phyloP scores from a whole-genome alignment of 1,140 invertebrate species.

The Aphelenchoides fujianensis region DNA sequence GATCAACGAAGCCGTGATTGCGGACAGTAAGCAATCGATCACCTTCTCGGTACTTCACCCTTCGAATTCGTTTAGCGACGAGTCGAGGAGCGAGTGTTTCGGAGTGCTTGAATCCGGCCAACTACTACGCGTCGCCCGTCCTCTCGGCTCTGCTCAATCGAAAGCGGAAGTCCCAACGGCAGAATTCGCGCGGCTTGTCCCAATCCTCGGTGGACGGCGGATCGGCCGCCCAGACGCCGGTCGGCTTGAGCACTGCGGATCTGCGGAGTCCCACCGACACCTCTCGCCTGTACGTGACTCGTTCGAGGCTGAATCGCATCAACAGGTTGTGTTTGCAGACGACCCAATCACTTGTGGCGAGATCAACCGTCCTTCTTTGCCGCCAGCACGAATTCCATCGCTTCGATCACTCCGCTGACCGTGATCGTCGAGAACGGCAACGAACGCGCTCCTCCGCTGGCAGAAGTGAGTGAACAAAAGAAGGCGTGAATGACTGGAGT shows the following conservation, averaged over 20 bases:
- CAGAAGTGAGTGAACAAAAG: not conserved
- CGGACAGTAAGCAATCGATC: no score
- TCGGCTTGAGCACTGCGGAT: not conserved
- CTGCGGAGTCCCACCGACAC: not conserved
- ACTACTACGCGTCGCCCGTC: not conserved
- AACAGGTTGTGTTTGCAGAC: not conserved
- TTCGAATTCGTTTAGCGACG: not conserved
- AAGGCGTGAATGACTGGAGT: not conserved
- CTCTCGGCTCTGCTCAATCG: not conserved
- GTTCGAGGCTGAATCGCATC: not conserved
- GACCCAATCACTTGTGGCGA: not conserved
- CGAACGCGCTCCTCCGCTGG: not conserved
- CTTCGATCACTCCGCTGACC: not conserved
- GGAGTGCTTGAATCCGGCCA: constrained; percentile 2
- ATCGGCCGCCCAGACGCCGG: not conserved
- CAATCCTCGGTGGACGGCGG: not conserved
- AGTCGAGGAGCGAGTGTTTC: not conserved
- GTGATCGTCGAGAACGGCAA: not conserved
- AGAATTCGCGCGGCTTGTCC: not conserved
- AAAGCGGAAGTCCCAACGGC: not conserved
- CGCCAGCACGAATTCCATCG: not conserved
- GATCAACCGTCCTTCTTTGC: not conserved
- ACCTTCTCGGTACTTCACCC: no score
- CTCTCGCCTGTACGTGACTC: not conserved
- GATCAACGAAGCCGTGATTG: constrained; percentile 3